Percentiles rank a stretch among this genome's conserved stretches.
phyloP scores from a whole-genome alignment of 2,888 invertebrate species.

The Mesopsocus fuscifrons region DNA sequence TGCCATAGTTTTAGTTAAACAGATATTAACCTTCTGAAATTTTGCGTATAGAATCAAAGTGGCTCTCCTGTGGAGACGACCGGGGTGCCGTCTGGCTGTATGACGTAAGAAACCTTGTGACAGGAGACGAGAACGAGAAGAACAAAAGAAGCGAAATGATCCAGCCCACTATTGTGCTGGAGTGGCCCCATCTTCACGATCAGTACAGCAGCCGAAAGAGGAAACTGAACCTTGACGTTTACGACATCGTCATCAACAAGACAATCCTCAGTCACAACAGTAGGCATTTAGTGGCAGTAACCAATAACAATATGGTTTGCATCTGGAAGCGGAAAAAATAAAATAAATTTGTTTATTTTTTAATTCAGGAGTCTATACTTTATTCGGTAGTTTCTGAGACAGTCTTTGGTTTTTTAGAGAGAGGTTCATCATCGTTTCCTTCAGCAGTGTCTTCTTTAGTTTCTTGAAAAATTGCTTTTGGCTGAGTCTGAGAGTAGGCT shows the following conservation, averaged over 20 bases:
- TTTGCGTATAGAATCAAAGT: slow-evolving; percentile 18
- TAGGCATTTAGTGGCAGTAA: slow-evolving; percentile 21
- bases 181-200: slow-evolving; percentile 20
- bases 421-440: slow-evolving; percentile 23
- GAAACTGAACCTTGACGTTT: slow-evolving; percentile 21
- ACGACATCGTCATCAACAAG: slow-evolving; percentile 22
- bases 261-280: slow-evolving; percentile 19
- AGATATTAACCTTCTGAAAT: too few relatives aligned
- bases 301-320: slow-evolving; percentile 24
- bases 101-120: slow-evolving; percentile 15
- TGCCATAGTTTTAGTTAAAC: too few relatives aligned
- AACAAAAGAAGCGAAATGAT: slow-evolving; percentile 11
- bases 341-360: not conserved
- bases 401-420: too few relatives aligned
- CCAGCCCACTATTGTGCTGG: slow-evolving; percentile 17
- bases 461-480: slow-evolving; percentile 58
- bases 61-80: slow-evolving; percentile 23
- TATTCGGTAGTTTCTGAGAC: too few relatives aligned
- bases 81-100: slow-evolving; percentile 22
- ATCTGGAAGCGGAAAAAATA: slow-evolving; percentile 18
- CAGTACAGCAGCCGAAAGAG: slow-evolving; percentile 17
- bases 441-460: slow-evolving; percentile 23
- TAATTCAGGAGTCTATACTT: not conserved
- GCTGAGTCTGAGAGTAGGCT: slow-evolving; percentile 78
- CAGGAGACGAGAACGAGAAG: not conserved